phyloP scores from a whole-genome alignment of 92 coral and sea anemone genomes.

The Zoanthus gigantus region DNA sequence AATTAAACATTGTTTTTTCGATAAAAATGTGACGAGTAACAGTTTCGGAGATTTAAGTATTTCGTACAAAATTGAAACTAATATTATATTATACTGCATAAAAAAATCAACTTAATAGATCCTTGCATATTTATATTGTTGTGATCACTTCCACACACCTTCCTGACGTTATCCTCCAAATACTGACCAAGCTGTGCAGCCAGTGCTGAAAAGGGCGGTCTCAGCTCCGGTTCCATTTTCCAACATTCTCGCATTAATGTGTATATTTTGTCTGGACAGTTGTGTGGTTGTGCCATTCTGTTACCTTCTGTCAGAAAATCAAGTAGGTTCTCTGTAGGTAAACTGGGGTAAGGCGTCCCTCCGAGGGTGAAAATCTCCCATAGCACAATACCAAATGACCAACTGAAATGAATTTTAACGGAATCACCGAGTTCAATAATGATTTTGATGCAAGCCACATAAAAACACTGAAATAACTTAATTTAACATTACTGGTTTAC shows the following conservation, averaged over 20 bases:
- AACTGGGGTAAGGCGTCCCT: slow-evolving; percentile 80
- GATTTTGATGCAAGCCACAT: slow-evolving; percentile 72
- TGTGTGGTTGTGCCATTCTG: slow-evolving; percentile 78
- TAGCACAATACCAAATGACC: slow-evolving; percentile 83
- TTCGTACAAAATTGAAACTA: no score
- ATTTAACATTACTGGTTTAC: no score
- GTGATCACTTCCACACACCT: neutral
- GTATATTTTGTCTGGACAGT: slow-evolving; percentile 76
- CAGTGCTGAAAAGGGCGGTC: slow-evolving; percentile 72
- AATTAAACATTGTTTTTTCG: neutral
- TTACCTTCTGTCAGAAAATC: slow-evolving; percentile 76
- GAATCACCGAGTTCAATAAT: slow-evolving; percentile 70
- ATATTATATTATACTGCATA: no score
- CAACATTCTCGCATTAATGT: slow-evolving; percentile 84
- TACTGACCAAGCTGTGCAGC: slow-evolving; percentile 32
- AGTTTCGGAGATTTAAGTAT: no score
- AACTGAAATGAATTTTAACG: slow-evolving; percentile 33
- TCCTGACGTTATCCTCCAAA: slow-evolving; percentile 23
- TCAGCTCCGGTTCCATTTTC: slow-evolving; percentile 55
- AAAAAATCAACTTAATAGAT: no score
- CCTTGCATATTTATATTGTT: no score
- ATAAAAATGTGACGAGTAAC: neutral
- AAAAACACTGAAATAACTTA: no score
- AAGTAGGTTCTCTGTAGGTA: slow-evolving; percentile 73
- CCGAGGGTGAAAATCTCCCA: slow-evolving; percentile 86